These are phyloP conservation scores for Reticulitermes speratus DNA, from an alignment of 1,140 invertebrate genomes.

Conservation along the genomic window DNA sequence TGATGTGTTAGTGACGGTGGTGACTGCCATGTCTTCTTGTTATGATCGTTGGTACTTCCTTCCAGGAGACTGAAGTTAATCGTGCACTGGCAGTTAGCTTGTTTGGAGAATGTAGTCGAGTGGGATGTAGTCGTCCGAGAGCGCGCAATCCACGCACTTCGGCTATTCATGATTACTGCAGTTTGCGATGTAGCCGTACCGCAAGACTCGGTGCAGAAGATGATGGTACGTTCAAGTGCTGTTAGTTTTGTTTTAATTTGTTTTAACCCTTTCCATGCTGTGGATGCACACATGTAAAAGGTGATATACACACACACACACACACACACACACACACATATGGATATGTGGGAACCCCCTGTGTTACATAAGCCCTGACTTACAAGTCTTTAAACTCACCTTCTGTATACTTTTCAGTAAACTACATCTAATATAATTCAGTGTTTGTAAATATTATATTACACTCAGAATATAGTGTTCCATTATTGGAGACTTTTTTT, in stretches of 20 bases:
- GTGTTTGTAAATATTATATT: too few relatives aligned
- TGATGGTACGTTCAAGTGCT: conserved; percentile 10
- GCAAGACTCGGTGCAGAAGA: conserved; percentile 41
- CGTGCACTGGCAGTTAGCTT: conserved; percentile 42
- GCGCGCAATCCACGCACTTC: conserved; percentile 42
- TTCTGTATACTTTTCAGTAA: too few relatives aligned
- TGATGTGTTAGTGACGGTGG: neutral
- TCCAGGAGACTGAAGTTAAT: conserved; percentile 39
- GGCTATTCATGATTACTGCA: conserved; percentile 54
- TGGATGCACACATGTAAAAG: too few relatives aligned
- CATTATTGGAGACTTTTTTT: too few relatives aligned
- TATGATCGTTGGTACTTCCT: neutral
- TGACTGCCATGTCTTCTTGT: neutral
- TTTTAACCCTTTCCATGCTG: too few relatives aligned
- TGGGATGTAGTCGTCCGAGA: conserved; percentile 47
- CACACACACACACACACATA: too few relatives aligned
- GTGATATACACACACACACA: too few relatives aligned
- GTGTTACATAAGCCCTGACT: too few relatives aligned
- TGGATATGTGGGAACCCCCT: too few relatives aligned
- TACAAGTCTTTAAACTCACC: too few relatives aligned
- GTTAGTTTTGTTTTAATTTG: neutral
- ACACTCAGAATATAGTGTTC: too few relatives aligned
- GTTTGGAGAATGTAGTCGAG: conserved; percentile 41
- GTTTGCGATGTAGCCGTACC: conserved; percentile 49
- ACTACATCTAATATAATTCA: too few relatives aligned